Conservation (phyloP, 2,797 vertebrate species). For the Bovichtus variegatus region DNA sequence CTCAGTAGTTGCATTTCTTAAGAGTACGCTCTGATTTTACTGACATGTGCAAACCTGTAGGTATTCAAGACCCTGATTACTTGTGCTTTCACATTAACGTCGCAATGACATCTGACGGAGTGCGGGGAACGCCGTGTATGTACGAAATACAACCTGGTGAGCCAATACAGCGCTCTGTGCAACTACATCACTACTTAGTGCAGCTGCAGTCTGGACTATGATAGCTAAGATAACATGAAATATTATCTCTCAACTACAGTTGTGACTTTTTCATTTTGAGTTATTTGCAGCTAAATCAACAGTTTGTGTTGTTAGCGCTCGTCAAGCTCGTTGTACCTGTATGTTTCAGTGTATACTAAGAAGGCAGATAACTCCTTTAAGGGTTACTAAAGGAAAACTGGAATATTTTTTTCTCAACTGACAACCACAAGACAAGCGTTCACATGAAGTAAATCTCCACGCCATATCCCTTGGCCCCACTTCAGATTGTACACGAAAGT, state of each 20-base stretch:
- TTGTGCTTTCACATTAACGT: conserved; percentile 80
- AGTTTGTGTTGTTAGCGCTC: conserved; percentile 4
- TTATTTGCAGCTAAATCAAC: conserved; percentile 26
- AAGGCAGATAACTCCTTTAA: conserved; percentile 35
- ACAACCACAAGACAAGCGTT: conserved; percentile 19
- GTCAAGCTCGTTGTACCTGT: conserved; percentile 26
- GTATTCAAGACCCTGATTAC: conserved; percentile 70
- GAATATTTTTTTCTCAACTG: conserved; percentile 21
- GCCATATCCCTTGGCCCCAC: conserved; percentile 50
- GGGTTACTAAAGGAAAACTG: conserved; percentile 24
- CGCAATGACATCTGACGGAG: conserved; percentile 48
- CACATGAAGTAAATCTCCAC: conserved; percentile 6
- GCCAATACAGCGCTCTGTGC: conserved; percentile 37
- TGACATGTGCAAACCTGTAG: conserved; percentile 77
- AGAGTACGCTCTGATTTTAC: conserved; percentile 46
- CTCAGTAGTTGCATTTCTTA: conserved; percentile 74
- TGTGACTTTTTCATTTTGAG: conserved; percentile 16
- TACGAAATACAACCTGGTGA: conserved; percentile 58
- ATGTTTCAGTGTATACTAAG: conserved; percentile 35
- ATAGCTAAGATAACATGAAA: conserved; percentile 4
- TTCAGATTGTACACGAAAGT: conserved; percentile 35
- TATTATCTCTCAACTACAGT: conserved; percentile 25
- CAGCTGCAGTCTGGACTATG: conserved; percentile 35
- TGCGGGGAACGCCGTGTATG: conserved; percentile 39
- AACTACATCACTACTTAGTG: conserved; percentile 32